Conservation (phyloP, 2,888 invertebrate species). For the Heliconius charithonia region DNA sequence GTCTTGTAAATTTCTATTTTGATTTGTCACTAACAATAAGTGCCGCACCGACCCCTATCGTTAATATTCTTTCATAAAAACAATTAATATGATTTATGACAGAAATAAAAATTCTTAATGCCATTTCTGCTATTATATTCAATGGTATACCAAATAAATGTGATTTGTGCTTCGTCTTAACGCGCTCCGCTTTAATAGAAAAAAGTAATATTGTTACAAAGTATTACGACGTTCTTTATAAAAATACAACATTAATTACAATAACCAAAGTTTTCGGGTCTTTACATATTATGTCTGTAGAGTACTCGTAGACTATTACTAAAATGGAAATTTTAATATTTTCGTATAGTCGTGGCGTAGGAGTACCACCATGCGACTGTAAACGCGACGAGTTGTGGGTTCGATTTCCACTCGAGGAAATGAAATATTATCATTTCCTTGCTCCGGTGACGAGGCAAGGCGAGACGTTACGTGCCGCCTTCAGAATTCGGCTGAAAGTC, state of each 20-base stretch:
- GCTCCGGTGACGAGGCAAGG: too few relatives aligned
- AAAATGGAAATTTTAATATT: too few relatives aligned
- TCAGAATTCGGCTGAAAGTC: too few relatives aligned
- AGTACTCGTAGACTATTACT: too few relatives aligned
- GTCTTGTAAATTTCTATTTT: not conserved
- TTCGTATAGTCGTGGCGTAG: too few relatives aligned
- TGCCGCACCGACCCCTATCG: constrained; percentile 25
- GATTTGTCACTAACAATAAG: not conserved
- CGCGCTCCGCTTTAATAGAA: constrained; percentile 15
- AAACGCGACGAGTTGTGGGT: not conserved
- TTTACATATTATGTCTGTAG: too few relatives aligned
- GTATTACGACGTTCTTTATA: not conserved
- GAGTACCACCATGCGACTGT: not conserved
- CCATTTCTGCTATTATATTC: constrained; percentile 73
- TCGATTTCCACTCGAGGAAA: not conserved
- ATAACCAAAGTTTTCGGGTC: too few relatives aligned
- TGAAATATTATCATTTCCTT: not conserved
- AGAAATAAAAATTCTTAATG: constrained; percentile 76
- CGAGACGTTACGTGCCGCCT: too few relatives aligned
- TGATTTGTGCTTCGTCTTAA: constrained; percentile 42
- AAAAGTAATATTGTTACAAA: constrained; percentile 10
- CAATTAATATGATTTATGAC: constrained; percentile 79
- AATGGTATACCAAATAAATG: constrained; percentile 51
- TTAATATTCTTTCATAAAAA: constrained; percentile 56
- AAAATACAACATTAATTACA: not conserved